Conservation (phyloP, 2,113 vertebrate species). For the Malurus cyaneus region DNA sequence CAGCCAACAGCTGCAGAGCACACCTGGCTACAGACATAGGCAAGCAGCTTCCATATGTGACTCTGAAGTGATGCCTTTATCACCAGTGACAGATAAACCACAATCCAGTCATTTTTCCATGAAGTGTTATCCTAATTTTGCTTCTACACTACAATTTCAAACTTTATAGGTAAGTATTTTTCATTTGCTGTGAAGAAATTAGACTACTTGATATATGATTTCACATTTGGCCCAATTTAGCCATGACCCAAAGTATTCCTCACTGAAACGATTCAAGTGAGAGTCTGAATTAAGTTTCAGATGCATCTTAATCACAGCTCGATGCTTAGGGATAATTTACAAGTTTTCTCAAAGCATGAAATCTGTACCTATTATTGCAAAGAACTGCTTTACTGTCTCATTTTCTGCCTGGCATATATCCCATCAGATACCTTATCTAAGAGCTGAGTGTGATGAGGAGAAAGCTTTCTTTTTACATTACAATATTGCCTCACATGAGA, state of each 20-base stretch:
- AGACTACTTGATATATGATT: neutral
- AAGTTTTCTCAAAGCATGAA: conserved; percentile 22
- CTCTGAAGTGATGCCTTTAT: neutral
- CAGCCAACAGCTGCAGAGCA: neutral
- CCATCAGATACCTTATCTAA: conserved; percentile 42
- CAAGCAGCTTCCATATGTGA: neutral
- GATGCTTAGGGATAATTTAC: neutral
- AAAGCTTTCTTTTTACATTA: conserved; percentile 32
- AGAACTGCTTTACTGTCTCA: conserved; percentile 25
- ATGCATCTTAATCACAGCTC: neutral
- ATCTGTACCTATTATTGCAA: conserved; percentile 20
- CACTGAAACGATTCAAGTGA: neutral
- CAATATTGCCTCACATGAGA: neutral
- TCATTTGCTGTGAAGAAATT: neutral
- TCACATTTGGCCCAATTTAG: neutral
- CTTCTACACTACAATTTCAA: neutral
- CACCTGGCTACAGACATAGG: neutral
- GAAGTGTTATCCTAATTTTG: neutral
- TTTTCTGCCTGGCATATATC: conserved; percentile 37
- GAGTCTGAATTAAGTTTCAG: neutral
- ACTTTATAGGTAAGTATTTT: neutral
- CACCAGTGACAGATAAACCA: neutral
- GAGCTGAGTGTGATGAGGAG: conserved; percentile 2
- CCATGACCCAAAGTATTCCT: neutral
- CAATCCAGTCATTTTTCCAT: neutral